These are phyloP conservation scores for Melanogrammus aeglefinus DNA, from an alignment of 2,797 vertebrate genomes.

Conservation along the genomic window DNA sequence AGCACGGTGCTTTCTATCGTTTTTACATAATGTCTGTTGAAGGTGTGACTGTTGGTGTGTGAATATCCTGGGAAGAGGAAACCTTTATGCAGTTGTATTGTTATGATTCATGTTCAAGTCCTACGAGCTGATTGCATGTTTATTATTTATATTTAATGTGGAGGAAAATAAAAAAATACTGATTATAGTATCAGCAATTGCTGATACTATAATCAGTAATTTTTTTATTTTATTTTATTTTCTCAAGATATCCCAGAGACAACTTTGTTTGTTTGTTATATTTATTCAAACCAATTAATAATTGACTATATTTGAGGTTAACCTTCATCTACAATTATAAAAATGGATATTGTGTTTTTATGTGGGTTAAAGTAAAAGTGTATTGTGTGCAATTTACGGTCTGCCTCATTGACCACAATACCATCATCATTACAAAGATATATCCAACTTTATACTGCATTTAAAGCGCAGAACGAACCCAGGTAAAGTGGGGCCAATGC, in stretches of 20 bases:
- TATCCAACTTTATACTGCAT: not conserved
- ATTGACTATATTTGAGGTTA: not conserved
- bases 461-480: not conserved
- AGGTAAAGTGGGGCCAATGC: not conserved
- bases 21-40: constrained; percentile 39
- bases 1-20: constrained; percentile 29
- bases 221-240: too few species aligned
- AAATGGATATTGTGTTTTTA: not conserved
- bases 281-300: not conserved
- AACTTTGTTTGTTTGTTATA: not conserved
- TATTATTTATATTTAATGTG: not conserved
- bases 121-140: not conserved
- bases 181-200: not conserved
- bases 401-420: not conserved
- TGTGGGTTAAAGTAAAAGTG: not conserved
- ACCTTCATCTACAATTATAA: not conserved
- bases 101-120: constrained; percentile 25
- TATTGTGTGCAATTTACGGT: not conserved
- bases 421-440: not conserved
- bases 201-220: too few species aligned
- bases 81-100: constrained; percentile 38
- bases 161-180: not conserved
- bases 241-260: not conserved
- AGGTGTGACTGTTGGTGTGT: constrained; percentile 58
- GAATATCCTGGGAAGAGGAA: constrained; percentile 44